Evolutionary conservation across 2,888 invertebrate species (phyloP), one percentile per base, ranked within the genome.

Genomic region (Drosophila nigricruria): DNA sequence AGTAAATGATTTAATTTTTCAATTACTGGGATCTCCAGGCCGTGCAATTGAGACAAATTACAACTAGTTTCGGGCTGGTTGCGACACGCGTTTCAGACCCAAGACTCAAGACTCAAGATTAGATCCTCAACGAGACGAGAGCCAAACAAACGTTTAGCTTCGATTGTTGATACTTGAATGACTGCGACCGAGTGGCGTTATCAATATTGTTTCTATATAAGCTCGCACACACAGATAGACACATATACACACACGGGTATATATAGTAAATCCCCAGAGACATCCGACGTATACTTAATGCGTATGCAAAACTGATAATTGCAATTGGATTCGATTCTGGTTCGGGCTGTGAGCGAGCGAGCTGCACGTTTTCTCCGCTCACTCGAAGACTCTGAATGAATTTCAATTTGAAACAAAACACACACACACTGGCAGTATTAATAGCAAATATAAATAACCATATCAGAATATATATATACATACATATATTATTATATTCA

Each of bases 1-100:
- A 56, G 73, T 74, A 90, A 87, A 90, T 90, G 79, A 86, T 89
- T 90, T 87, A 79, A 90, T 87, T 90, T 87, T 79, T 84, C 89
- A 87, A 87, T 87, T 87, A 90, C 14, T 40, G 57, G 63, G 43
- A 52, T 47, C 60, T 42, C 43, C 56, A 18, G n/a, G n/a, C 4
- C 52, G 62, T 71, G 84, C 79, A 83, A 88, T 83, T 90, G 90
- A 81, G 56, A 76, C 70, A 76, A 89, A 90, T 89, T 90, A 69
- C 62, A 69, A 57, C 42, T 53, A 58, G 66, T 61, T 59, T 56
- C 42, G 32, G 58, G 20, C 47, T 32, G 45, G 54, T 64, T 67
- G 73, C 67, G 74, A 72, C 58, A 77, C 67, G 60, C 36, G 32
- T 45, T 9, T 32, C 45, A 20, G 12, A 25, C 30, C 16, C 50